A percentile compares a stretch with the other conserved stretches of the same genome.
phyloP scores from a whole-genome alignment of 1,140 invertebrate genomes.

The Orchesella cincta region DNA sequence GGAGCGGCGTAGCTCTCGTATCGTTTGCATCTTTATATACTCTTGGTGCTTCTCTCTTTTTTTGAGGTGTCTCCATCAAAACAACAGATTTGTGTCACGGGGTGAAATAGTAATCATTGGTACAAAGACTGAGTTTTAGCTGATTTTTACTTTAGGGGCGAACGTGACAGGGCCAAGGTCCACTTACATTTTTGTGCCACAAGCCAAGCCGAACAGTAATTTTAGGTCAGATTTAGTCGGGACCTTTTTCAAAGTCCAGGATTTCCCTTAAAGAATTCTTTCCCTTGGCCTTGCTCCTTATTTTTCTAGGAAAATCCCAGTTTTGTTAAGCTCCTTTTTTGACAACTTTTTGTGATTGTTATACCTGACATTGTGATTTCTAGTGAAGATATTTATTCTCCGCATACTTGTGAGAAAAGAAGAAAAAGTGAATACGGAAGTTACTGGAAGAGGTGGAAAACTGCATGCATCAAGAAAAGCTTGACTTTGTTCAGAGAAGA shows the following conservation, averaged over 20 bases:
- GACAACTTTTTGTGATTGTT: not conserved
- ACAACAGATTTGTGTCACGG: not conserved
- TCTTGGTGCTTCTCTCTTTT: not conserved
- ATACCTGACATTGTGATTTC: not conserved
- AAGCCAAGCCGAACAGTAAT: not conserved
- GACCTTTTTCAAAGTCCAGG: not conserved
- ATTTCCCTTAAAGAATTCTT: no score
- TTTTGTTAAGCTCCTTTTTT: not conserved
- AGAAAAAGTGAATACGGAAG: constrained; percentile 5
- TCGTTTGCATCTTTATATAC: no score
- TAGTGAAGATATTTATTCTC: not conserved
- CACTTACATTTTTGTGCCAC: no score
- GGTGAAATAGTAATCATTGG: not conserved
- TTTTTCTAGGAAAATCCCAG: not conserved
- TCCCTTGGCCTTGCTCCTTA: not conserved
- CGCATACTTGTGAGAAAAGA: no score
- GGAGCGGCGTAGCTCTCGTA: no score
- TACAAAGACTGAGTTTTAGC: no score
- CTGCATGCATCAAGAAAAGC: not conserved
- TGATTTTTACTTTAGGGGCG: no score
- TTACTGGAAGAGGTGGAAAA: not conserved
- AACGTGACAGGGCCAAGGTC: not conserved
- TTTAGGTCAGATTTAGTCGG: not conserved
- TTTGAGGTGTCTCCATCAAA: not conserved
- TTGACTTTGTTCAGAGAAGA: not conserved